phyloP scores from a whole-genome alignment of 2,888 invertebrate genomes.

The Therioaphis trifolii region DNA sequence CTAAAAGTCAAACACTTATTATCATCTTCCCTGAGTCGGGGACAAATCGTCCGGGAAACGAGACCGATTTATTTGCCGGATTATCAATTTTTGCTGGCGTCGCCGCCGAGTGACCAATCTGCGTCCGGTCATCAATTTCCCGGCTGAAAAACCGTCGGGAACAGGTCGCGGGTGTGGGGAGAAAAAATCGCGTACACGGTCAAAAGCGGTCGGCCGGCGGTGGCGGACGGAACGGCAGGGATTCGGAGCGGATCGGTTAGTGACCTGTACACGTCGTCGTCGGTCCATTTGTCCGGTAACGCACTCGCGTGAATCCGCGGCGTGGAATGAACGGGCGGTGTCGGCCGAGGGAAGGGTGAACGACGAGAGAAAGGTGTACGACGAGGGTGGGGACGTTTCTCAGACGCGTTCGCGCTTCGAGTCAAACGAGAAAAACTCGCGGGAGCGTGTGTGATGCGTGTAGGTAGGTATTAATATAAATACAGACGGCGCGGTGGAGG shows the following conservation, averaged over 20 bases:
- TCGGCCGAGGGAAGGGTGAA: too few relatives aligned
- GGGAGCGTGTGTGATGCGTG: too few relatives aligned
- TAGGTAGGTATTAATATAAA: too few relatives aligned
- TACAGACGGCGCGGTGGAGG: too few relatives aligned
- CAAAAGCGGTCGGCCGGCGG: background rate
- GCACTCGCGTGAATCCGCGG: too few relatives aligned
- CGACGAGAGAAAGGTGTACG: too few relatives aligned
- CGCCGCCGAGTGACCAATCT: background rate
- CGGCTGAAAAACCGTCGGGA: constrained; percentile 31
- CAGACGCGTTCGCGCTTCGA: too few relatives aligned
- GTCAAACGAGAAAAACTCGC: background rate
- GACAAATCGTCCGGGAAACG: constrained; percentile 44
- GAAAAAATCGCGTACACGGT: background rate
- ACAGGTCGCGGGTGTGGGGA: background rate
- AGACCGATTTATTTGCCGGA: constrained; percentile 47
- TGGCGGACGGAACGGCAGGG: background rate
- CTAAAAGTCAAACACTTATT: constrained; percentile 16
- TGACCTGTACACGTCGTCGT: too few relatives aligned
- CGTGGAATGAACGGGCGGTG: too few relatives aligned
- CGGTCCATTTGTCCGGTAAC: too few relatives aligned
- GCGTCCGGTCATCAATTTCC: constrained; percentile 58
- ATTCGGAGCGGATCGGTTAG: too few relatives aligned
- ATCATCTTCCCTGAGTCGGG: background rate
- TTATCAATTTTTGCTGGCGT: constrained; percentile 56
- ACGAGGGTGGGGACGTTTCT: too few relatives aligned